Percentiles rank a stretch among this genome's conserved stretches.
These are phyloP conservation scores for Bolinopsis microptera DNA, from an alignment of 37 sponge, comb jelly and placozoan genomes.

Conservation along the genomic window DNA sequence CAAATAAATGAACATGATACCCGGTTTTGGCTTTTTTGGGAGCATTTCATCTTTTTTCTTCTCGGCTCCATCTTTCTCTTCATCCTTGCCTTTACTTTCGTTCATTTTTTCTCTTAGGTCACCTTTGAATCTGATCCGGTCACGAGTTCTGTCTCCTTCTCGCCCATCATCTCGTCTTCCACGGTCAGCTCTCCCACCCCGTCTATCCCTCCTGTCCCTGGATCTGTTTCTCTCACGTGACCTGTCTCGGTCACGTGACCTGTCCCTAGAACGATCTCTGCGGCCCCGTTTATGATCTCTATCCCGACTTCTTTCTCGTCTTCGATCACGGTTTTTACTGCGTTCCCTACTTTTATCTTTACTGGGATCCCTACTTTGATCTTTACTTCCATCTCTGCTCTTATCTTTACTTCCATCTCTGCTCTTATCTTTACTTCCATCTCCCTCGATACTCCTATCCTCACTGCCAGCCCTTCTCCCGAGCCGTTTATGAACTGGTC, in stretches of 20 bases:
- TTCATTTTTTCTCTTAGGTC: neutral
- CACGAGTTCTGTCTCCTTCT: neutral
- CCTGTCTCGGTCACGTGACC: neutral
- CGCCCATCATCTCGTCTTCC: neutral
- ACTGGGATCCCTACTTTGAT: neutral
- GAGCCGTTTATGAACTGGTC: slow-evolving; percentile 5
- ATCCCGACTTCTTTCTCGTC: slow-evolving; percentile 22
- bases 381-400: slow-evolving; percentile 27
- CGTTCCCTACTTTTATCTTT: slow-evolving; percentile 9
- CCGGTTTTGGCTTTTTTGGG: slow-evolving; percentile 47
- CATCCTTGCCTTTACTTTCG: neutral
- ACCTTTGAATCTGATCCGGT: neutral
- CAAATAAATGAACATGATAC: too few relatives aligned
- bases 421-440: neutral
- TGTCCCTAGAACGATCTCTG: neutral
- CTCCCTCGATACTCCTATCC: neutral
- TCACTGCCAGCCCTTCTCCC: slow-evolving; percentile 5
- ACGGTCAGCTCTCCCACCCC: neutral
- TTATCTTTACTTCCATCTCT: neutral
- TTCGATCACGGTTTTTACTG: neutral
- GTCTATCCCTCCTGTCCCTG: neutral
- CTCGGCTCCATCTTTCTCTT: neutral
- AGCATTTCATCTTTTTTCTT: slow-evolving; percentile 57
- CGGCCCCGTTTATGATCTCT: neutral
- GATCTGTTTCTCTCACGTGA: neutral